Percentiles rank a stretch among this genome's conserved stretches.
phyloP scores from a whole-genome alignment of 2,888 invertebrate species.

The Podotricha telesiphe region DNA sequence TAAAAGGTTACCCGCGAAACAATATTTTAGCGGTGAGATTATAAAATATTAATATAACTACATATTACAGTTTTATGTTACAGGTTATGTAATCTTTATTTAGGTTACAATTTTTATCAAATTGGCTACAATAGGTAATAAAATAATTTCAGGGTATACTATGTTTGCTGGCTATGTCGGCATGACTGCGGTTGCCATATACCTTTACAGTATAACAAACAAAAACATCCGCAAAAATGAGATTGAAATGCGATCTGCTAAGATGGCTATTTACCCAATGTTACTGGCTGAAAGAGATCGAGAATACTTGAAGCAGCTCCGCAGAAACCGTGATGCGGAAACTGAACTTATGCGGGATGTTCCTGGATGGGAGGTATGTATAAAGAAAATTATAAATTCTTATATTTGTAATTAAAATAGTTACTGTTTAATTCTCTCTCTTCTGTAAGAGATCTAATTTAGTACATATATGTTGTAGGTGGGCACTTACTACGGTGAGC shows the following conservation, averaged over 20 bases:
- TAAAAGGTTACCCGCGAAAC: conserved; percentile 88
- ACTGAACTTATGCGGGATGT: conserved; percentile 94
- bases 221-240: conserved; percentile 80
- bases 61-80: not conserved
- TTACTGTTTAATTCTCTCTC: not conserved
- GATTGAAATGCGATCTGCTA: conserved; percentile 90
- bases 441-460: not conserved
- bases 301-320: conserved; percentile 90
- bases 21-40: conserved; percentile 86
- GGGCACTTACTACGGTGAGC: conserved; percentile 94
- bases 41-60: conserved; percentile 9
- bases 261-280: conserved; percentile 89
- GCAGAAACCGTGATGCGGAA: conserved; percentile 92
- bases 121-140: not conserved
- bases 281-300: conserved; percentile 93
- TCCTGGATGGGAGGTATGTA: conserved; percentile 90
- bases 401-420: not conserved
- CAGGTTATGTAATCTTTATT: conserved; percentile 69
- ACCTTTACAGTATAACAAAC: conserved; percentile 83
- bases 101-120: conserved; percentile 56
- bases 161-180: conserved; percentile 85
- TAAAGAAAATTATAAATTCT: not conserved
- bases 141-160: conserved; percentile 80
- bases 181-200: conserved; percentile 82
- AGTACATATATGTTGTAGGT: conserved; percentile 64